Evolutionary conservation across 2,113 vertebrate species (phyloP).

Genomic region (Cavia porcellus): DNA sequence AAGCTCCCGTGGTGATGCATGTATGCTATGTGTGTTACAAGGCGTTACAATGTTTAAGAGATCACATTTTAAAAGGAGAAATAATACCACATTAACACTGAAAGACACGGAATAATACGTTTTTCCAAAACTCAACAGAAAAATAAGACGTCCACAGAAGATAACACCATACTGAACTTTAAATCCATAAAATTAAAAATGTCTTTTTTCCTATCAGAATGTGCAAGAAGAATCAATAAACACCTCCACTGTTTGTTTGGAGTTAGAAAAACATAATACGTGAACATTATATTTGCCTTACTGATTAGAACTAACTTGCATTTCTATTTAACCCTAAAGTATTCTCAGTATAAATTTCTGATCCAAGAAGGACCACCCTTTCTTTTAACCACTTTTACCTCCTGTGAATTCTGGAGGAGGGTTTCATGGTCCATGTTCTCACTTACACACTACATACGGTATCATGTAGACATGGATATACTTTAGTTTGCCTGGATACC

Average conservation of each 20-base stretch:
- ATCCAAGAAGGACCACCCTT: neutral
- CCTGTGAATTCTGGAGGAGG: neutral
- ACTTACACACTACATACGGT: neutral
- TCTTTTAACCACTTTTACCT: neutral
- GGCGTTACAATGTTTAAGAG: neutral
- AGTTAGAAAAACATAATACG: constrained; percentile 21
- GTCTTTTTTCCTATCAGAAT: constrained; percentile 10
- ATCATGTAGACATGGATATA: neutral
- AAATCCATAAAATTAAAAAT: constrained; percentile 42
- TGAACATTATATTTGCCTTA: neutral
- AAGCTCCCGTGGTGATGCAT: neutral
- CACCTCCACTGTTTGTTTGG: neutral
- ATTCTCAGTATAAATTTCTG: neutral
- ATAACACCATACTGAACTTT: neutral
- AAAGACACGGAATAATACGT: neutral
- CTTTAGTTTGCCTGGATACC: neutral
- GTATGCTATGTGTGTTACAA: constrained; percentile 17
- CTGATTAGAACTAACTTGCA: constrained; percentile 38
- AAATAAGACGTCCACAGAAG: constrained; percentile 12
- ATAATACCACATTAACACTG: neutral
- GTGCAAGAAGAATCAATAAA: constrained; percentile 18
- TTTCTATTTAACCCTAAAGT: constrained; percentile 24
- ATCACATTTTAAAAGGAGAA: neutral
- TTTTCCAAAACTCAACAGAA: constrained; percentile 43
- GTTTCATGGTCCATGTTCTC: neutral